Conservation (phyloP, 2,113 vertebrate species). For the Pelobates fuscus region DNA sequence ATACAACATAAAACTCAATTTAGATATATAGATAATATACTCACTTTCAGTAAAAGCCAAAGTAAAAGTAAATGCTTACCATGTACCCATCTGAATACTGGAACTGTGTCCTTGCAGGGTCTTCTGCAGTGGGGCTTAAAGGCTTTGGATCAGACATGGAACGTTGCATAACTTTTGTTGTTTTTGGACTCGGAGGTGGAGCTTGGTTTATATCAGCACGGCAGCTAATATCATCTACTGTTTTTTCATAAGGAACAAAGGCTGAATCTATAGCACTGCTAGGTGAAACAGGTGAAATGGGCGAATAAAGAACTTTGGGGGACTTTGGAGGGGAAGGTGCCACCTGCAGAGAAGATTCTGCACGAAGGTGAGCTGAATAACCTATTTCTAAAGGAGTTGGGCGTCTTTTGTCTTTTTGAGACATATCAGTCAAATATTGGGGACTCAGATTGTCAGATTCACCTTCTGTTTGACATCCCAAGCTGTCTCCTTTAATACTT, state of each 20-base stretch:
- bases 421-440: constrained; percentile 70
- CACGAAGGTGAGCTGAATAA: constrained; percentile 85
- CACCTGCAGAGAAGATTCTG: constrained; percentile 84
- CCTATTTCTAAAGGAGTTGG: constrained; percentile 85
- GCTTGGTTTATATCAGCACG: constrained; percentile 83
- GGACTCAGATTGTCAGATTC: constrained; percentile 81
- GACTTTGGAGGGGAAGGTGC: constrained; percentile 84
- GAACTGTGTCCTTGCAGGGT: constrained; percentile 84
- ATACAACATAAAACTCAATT: too few species aligned
- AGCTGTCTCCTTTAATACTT: constrained; percentile 86
- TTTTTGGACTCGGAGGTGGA: constrained; percentile 85
- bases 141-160: constrained; percentile 95
- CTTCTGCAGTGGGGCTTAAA: constrained; percentile 89
- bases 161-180: constrained; percentile 87
- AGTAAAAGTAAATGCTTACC: too few species aligned
- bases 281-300: constrained; percentile 88
- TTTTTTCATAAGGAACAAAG: constrained; percentile 93
- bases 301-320: constrained; percentile 89
- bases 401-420: constrained; percentile 86
- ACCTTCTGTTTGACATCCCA: constrained; percentile 91
- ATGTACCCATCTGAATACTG: constrained; percentile 88
- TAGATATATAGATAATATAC: too few species aligned
- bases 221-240: constrained; percentile 83
- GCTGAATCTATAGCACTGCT: constrained; percentile 89
- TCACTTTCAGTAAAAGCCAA: too few species aligned